Evolutionary conservation across 2,888 invertebrate genomes (phyloP), one percentile per base, ranked within the genome.

Genomic region (Oithona nana): DNA sequence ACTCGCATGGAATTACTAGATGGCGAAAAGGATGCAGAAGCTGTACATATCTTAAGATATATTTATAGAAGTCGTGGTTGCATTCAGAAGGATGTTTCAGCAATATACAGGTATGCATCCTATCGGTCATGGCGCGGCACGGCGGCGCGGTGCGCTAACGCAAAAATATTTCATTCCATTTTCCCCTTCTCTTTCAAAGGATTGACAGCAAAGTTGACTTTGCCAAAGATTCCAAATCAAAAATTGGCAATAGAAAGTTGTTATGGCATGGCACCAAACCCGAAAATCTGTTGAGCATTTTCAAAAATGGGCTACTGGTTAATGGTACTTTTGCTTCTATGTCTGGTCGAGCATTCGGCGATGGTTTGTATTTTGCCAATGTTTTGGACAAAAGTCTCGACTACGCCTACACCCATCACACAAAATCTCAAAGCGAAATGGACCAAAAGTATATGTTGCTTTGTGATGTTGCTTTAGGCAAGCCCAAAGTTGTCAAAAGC

Each of bases 231-330:
- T n/a, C n/a, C n/a, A n/a, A n/a, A n/a, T n/a, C 56, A n/a, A 26
- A 16, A 56, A 28, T 68, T 1, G 67, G 65, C 4, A 71, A 71
- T 57, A 66, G 67, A 49, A 67, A 68, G 65, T 66, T 70, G 57
- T 69, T 78, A 51, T 78, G 76, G 75, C 78, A 78, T 68, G 77
- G 78, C 64, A 77, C 75, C 48, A 70, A 69, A 30, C 70, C 73
- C 24, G 71, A 71, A 20, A 77, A 78, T 67, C 67, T 78, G 51
- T 69, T 78, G 54, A 73, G 75, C 63, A 77, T 78, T 65, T 69
- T 78, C 20, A 69, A 69, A 55, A 68, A 71, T 31, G 78, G 78
- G 16, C 71, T 78, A 29, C 70, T 75, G 49, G 70, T 75, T 2
- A 71, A 76, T 24, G 77, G 77, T 0, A 68, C 73, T 6, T 73